These are phyloP conservation scores for Bubo bubo DNA, from an alignment of 2,113 vertebrate species.

Conservation along the genomic window DNA sequence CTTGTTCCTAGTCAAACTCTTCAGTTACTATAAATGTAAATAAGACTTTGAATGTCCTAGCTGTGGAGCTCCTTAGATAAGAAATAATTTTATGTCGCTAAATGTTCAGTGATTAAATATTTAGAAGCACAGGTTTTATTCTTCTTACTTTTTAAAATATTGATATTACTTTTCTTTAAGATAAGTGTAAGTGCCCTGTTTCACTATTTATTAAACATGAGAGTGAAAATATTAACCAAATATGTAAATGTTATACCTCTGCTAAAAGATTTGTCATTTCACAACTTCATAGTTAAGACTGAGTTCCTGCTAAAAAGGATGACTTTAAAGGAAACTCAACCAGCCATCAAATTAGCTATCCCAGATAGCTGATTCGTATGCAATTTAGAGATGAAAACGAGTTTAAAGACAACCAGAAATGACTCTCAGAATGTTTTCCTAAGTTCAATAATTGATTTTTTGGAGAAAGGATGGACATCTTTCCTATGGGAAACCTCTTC, in stretches of 20 bases:
- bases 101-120: neutral
- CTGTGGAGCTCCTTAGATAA: neutral
- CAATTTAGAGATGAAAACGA: neutral
- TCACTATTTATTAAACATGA: neutral
- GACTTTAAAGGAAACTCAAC: neutral
- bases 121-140: neutral
- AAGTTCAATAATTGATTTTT: neutral
- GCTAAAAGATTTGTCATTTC: neutral
- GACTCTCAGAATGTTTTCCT: neutral
- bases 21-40: neutral
- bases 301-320: neutral
- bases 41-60: neutral
- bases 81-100: neutral
- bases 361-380: neutral
- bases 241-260: neutral
- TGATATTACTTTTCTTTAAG: neutral
- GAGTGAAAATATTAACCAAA: neutral
- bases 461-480: neutral
- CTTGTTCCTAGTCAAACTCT: neutral
- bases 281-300: neutral
- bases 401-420: neutral
- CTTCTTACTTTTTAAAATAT: neutral
- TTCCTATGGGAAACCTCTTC: neutral
- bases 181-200: neutral
- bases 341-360: neutral